phyloP scores from a whole-genome alignment of 2,113 vertebrate genomes.

The Hypanus sabinus region DNA sequence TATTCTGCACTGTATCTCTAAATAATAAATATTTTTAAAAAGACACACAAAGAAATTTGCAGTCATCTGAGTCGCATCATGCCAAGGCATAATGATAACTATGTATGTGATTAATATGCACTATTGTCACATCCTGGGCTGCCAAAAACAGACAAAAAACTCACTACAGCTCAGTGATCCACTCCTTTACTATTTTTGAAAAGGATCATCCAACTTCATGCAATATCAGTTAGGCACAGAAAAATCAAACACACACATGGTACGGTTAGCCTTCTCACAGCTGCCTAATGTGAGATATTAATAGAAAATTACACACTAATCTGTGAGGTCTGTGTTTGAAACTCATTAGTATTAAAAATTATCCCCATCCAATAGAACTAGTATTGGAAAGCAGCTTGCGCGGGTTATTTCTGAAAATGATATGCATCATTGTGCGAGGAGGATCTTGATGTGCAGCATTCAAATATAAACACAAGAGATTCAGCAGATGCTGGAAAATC shows the following conservation, averaged over 20 bases:
- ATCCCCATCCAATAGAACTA: not conserved
- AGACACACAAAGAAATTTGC: too few relatives aligned
- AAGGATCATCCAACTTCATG: not conserved
- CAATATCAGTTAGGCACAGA: not conserved
- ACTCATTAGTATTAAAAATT: not conserved
- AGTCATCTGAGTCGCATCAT: not conserved
- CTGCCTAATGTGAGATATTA: not conserved
- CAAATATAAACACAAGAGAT: too few relatives aligned
- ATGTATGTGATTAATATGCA: not conserved
- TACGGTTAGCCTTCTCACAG: not conserved
- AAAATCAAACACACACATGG: not conserved
- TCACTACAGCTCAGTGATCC: not conserved
- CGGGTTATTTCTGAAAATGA: not conserved
- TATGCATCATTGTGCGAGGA: not conserved
- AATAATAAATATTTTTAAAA: too few relatives aligned
- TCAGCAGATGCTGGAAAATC: too few relatives aligned
- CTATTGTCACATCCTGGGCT: not conserved
- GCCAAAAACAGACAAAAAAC: not conserved
- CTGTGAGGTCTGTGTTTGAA: not conserved
- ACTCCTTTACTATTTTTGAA: not conserved
- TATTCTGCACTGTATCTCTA: too few relatives aligned
- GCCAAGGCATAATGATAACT: not conserved
- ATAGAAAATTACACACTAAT: not conserved
- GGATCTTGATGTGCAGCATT: too few relatives aligned
- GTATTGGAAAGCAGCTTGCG: not conserved